Evolutionary conservation across 2,797 vertebrate species (phyloP).

Genomic region (Etheostoma nigrum): DNA sequence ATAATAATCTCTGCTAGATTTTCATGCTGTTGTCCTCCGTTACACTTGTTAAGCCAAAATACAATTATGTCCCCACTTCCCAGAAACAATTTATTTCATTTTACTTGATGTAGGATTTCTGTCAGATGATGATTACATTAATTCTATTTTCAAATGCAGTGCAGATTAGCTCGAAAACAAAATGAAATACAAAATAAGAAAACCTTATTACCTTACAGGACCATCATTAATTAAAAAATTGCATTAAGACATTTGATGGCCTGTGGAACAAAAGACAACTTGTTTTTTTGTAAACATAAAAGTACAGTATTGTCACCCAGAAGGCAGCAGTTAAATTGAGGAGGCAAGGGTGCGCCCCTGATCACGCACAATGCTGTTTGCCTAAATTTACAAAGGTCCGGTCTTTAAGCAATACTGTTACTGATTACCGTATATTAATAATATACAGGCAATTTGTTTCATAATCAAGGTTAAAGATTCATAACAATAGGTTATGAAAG

Average conservation of each 20-base stretch:
- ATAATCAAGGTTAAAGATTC: background rate
- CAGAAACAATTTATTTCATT: background rate
- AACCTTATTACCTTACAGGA: too few species aligned
- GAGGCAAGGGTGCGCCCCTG: too few species aligned
- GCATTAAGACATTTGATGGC: too few species aligned
- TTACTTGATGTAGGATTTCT: constrained; percentile 1
- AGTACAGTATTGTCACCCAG: too few species aligned
- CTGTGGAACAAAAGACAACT: too few species aligned
- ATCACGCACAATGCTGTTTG: too few species aligned
- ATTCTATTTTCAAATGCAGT: background rate
- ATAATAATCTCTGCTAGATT: background rate
- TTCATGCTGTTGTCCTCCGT: background rate
- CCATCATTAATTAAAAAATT: too few species aligned
- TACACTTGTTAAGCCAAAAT: background rate
- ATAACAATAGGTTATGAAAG: background rate
- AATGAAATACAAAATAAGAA: too few species aligned
- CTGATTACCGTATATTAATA: background rate
- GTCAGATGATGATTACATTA: background rate
- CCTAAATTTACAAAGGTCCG: too few species aligned
- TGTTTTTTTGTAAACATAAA: too few species aligned
- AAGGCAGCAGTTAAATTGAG: too few species aligned
- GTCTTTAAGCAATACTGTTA: background rate
- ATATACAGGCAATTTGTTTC: background rate
- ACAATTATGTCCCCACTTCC: background rate
- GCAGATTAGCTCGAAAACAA: too few species aligned